Evolutionary conservation across 2,888 invertebrate genomes (phyloP).

Genomic region (Terebella lapidaria): DNA sequence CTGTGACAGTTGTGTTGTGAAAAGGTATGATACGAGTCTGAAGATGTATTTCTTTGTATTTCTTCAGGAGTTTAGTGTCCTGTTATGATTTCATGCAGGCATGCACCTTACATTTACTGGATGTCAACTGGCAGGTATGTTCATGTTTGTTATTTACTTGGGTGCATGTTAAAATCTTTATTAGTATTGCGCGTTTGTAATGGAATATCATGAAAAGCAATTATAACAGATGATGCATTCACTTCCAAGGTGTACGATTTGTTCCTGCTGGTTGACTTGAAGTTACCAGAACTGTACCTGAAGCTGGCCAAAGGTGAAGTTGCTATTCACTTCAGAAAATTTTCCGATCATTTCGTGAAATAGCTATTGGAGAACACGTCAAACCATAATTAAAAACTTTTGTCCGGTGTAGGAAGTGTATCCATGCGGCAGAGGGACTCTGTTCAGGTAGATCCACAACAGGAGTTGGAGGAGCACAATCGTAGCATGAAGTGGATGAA

Average conservation of each 20-base stretch:
- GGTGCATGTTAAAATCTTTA: neutral
- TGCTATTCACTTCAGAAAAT: no score
- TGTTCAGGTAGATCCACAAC: constrained; percentile 34
- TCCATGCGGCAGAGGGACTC: constrained; percentile 42
- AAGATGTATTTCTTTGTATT: neutral
- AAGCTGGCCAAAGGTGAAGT: constrained; percentile 43
- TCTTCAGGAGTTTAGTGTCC: constrained; percentile 7
- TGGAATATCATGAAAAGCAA: no score
- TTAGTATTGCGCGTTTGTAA: no score
- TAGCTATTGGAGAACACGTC: no score
- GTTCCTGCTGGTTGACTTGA: constrained; percentile 40
- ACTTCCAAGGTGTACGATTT: constrained; percentile 46
- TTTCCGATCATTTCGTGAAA: no score
- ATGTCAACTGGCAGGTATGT: constrained; percentile 47
- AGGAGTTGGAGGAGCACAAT: constrained; percentile 39
- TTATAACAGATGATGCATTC: no score
- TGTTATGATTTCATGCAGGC: constrained; percentile 45
- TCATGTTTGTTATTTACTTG: neutral
- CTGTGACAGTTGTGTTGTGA: no score
- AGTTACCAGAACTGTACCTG: constrained; percentile 40
- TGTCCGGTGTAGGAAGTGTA: constrained; percentile 46
- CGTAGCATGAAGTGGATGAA: constrained; percentile 1
- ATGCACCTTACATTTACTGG: constrained; percentile 43
- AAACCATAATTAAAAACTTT: no score
- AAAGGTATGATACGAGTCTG: no score